Conservation (phyloP, 2,888 invertebrate genomes). For the Lathronympha strigana region DNA sequence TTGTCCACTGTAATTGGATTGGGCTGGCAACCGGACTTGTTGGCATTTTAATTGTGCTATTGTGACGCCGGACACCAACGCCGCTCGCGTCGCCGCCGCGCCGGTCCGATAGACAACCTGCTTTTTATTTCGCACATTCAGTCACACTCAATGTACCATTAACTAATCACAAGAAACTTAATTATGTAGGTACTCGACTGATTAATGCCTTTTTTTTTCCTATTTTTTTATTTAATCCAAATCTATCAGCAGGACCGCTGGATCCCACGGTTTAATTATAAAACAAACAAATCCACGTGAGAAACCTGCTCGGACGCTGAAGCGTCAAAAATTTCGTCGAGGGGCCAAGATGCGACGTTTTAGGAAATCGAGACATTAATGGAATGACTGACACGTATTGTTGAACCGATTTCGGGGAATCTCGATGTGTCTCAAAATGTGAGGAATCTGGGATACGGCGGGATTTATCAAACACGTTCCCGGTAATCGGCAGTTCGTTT, state of each 20-base stretch:
- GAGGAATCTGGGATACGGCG: slow-evolving; percentile 57
- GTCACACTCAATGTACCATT: slow-evolving; percentile 53
- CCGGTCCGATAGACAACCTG: slow-evolving; percentile 64
- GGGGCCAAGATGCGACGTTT: slow-evolving; percentile 68
- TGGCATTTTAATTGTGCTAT: slow-evolving; percentile 85
- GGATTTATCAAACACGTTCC: slow-evolving; percentile 53
- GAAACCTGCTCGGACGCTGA: slow-evolving; percentile 62
- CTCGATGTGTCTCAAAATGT: slow-evolving; percentile 63
- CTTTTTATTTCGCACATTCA: slow-evolving; percentile 67
- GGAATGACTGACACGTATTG: slow-evolving; percentile 80
- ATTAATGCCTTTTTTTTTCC: slow-evolving; percentile 7
- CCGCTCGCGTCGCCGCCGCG: slow-evolving; percentile 65
- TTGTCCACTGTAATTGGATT: slow-evolving; percentile 83
- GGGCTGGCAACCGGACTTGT: slow-evolving; percentile 82
- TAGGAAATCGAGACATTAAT: slow-evolving; percentile 76
- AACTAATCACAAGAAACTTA: slow-evolving; percentile 45
- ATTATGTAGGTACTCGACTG: slow-evolving; percentile 33
- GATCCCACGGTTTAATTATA: slow-evolving; percentile 64
- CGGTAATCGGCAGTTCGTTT: slow-evolving; percentile 54
- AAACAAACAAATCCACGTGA: slow-evolving; percentile 59
- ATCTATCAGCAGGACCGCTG: slow-evolving; percentile 38
- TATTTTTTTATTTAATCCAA: slow-evolving; percentile 15
- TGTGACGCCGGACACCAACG: slow-evolving; percentile 78
- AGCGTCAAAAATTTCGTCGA: slow-evolving; percentile 78
- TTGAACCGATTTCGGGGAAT: slow-evolving; percentile 70